A percentile compares a stretch with the other conserved stretches of the same genome.
These are phyloP conservation scores for Pachypeltis micranthus DNA, from an alignment of 1,140 invertebrate species.

Conservation along the genomic window DNA sequence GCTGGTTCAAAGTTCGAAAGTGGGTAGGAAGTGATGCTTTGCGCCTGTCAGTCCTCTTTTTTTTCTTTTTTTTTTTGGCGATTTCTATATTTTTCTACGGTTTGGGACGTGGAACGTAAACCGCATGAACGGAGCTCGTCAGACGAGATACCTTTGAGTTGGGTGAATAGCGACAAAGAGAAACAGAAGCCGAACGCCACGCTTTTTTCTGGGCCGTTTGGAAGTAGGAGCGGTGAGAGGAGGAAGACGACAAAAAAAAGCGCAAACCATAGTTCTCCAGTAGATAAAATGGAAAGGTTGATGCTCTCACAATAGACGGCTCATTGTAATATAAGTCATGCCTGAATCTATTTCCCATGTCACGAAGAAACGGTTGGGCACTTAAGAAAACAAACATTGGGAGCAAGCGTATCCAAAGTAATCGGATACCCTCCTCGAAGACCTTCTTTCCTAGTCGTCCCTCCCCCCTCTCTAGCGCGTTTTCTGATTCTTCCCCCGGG, in stretches of 20 bases:
- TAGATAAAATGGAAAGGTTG: neutral
- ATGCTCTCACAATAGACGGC: neutral
- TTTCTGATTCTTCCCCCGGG: neutral
- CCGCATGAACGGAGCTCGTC: too few relatives aligned
- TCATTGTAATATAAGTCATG: constrained; percentile 10
- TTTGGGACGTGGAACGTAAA: too few relatives aligned
- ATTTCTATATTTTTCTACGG: too few relatives aligned
- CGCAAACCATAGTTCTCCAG: neutral
- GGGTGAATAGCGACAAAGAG: neutral
- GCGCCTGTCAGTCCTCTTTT: too few relatives aligned
- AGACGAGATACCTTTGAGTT: too few relatives aligned
- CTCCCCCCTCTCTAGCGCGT: neutral
- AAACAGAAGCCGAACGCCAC: too few relatives aligned
- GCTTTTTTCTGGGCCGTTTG: too few relatives aligned
- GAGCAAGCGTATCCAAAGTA: constrained; percentile 10
- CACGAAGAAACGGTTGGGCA: neutral
- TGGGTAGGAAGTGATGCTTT: too few relatives aligned
- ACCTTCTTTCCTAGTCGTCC: neutral
- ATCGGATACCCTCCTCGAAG: constrained; percentile 12
- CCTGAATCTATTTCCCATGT: constrained; percentile 8
- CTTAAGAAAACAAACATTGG: constrained; percentile 15
- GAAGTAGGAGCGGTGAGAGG: too few relatives aligned
- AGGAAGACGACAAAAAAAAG: too few relatives aligned
- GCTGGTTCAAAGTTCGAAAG: too few relatives aligned
- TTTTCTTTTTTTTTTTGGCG: too few relatives aligned